Conservation (phyloP, 2,888 invertebrate genomes). For the Plusia festucae region DNA sequence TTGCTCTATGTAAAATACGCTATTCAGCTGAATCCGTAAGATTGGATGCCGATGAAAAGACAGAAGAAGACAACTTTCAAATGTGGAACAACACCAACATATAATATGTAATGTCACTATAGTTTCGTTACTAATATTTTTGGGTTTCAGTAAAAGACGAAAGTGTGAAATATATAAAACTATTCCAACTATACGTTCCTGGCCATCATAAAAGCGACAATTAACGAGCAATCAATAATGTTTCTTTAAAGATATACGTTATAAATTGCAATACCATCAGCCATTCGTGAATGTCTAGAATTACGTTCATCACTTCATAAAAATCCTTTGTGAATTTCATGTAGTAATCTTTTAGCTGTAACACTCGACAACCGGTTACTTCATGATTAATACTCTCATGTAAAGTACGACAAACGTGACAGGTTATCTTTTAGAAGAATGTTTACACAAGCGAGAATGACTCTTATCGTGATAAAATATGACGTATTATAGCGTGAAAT, state of each 20-base stretch:
- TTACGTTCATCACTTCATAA: constrained; percentile 56
- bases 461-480: constrained; percentile 6
- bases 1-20: too few relatives aligned
- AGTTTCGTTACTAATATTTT: too few relatives aligned
- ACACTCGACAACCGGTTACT: constrained; percentile 57
- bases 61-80: too few relatives aligned
- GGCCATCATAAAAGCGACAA: constrained; percentile 21
- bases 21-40: too few relatives aligned
- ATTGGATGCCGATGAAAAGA: too few relatives aligned
- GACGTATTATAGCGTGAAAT: constrained; percentile 17
- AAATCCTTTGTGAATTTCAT: constrained; percentile 59
- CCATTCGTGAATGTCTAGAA: constrained; percentile 58
- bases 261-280: constrained; percentile 46
- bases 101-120: too few relatives aligned
- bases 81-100: too few relatives aligned
- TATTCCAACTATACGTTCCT: background rate
- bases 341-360: constrained; percentile 65
- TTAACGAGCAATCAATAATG: constrained; percentile 34
- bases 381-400: constrained; percentile 61
- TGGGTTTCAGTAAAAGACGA: background rate
- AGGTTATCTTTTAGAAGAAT: constrained; percentile 37
- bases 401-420: constrained; percentile 31
- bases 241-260: constrained; percentile 41
- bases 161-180: constrained; percentile 6
- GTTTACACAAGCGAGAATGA: constrained; percentile 13